A percentile compares a stretch with the other conserved stretches of the same genome.
Conservation (phyloP, 2,888 invertebrate species). For the Tipula confusa region DNA sequence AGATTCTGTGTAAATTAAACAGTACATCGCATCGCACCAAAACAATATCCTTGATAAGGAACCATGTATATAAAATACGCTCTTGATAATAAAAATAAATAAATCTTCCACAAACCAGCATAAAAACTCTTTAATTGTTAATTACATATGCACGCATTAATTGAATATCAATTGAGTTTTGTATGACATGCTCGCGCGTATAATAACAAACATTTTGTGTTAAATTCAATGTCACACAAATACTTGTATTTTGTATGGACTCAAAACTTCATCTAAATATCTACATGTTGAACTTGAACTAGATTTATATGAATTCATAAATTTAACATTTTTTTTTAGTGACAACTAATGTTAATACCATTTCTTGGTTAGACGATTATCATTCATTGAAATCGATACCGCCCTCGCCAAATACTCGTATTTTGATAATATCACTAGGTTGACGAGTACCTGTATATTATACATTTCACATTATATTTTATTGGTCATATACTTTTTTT, state of each 20-base stretch:
- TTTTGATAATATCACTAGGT: too few species aligned
- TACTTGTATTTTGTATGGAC: neutral
- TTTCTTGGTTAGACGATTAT: neutral
- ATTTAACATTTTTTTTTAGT: neutral
- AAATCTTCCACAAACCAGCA: neutral
- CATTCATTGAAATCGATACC: neutral
- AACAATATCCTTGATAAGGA: too few species aligned
- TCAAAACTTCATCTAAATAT: neutral
- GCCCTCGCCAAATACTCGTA: neutral
- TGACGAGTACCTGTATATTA: too few species aligned
- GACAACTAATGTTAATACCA: neutral
- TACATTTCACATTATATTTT: too few species aligned
- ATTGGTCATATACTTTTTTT: too few species aligned
- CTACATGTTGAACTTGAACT: constrained; percentile 12
- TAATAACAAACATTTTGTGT: neutral
- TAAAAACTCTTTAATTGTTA: neutral
- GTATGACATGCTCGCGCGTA: neutral
- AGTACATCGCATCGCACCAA: too few species aligned
- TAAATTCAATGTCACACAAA: neutral
- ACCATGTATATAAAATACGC: too few species aligned
- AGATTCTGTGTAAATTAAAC: too few species aligned
- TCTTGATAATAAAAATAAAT: too few species aligned
- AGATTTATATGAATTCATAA: neutral
- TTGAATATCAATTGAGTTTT: constrained; percentile 3
- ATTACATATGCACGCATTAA: neutral